These are phyloP conservation scores for Netelia melanura DNA, from an alignment of 2,888 invertebrate genomes.

Conservation along the genomic window DNA sequence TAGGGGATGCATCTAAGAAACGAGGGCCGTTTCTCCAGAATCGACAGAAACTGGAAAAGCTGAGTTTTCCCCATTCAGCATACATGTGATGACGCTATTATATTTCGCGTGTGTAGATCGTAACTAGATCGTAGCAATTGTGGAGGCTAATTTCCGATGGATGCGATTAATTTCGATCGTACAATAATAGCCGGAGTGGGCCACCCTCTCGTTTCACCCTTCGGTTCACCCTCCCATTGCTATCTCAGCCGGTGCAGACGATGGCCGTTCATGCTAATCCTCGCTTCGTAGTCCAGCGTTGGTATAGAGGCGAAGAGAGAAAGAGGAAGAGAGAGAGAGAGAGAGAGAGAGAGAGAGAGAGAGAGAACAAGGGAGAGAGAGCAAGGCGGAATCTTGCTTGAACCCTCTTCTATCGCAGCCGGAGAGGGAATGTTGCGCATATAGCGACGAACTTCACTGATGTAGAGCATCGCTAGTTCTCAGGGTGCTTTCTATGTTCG, in stretches of 20 bases:
- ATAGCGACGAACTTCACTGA: conserved; percentile 43
- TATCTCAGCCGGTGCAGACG: conserved; percentile 79
- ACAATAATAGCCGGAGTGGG: conserved; percentile 78
- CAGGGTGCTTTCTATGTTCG: conserved; percentile 67
- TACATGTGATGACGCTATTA: background rate
- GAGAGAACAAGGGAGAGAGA: conserved; percentile 12
- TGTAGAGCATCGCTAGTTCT: conserved; percentile 67
- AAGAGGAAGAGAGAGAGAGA: conserved; percentile 32
- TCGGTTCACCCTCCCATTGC: conserved; percentile 71
- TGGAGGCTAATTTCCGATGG: conserved; percentile 78
- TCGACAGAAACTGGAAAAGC: background rate
- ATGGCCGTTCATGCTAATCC: conserved; percentile 82
- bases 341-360: conserved; percentile 4
- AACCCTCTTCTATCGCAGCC: conserved; percentile 17
- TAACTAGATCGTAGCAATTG: conserved; percentile 73
- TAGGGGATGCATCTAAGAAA: background rate
- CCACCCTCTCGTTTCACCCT: conserved; percentile 29
- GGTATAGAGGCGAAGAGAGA: conserved; percentile 18
- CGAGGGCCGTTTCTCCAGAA: background rate
- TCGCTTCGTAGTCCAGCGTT: conserved; percentile 65
- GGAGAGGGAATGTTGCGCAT: conserved; percentile 1
- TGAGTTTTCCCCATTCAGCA: background rate
- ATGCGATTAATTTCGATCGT: conserved; percentile 80
- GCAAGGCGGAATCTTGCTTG: conserved; percentile 49
- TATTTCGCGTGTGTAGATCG: background rate